phyloP scores from a whole-genome alignment of 1,140 invertebrate genomes.

The Homalodisca vitripennis region DNA sequence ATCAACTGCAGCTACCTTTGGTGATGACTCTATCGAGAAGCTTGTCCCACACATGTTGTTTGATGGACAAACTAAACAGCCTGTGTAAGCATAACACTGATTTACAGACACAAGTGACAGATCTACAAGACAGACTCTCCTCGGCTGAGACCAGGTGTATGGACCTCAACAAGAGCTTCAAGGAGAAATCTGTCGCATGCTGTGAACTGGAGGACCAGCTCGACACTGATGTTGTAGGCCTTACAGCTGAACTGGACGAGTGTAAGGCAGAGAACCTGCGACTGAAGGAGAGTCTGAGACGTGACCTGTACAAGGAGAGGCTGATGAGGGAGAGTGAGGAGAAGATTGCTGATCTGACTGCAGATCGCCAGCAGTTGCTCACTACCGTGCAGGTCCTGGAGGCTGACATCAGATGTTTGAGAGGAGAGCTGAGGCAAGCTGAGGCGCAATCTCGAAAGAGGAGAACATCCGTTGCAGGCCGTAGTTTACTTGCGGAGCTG shows the following conservation, averaged over 20 bases:
- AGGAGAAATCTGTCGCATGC: neutral
- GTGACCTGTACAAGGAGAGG: neutral
- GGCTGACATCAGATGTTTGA: neutral
- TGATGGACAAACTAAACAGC: neutral
- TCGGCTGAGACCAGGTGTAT: neutral
- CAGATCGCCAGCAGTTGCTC: neutral
- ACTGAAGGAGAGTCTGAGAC: neutral
- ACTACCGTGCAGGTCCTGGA: neutral
- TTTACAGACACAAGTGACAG: neutral
- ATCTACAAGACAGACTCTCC: neutral
- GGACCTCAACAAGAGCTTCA: neutral
- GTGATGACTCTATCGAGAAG: neutral
- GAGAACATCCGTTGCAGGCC: no score
- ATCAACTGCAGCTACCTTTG: neutral
- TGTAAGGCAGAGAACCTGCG: neutral
- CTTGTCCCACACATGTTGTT: neutral
- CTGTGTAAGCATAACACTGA: neutral
- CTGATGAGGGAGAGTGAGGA: neutral
- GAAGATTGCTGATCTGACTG: neutral
- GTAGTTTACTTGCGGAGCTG: no score
- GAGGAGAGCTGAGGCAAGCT: neutral
- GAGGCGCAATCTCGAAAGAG: neutral
- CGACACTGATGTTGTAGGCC: neutral
- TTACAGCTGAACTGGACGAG: neutral
- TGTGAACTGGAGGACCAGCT: neutral